Conservation (phyloP, 2,888 invertebrate species). For the Diaprepes abbreviatus region DNA sequence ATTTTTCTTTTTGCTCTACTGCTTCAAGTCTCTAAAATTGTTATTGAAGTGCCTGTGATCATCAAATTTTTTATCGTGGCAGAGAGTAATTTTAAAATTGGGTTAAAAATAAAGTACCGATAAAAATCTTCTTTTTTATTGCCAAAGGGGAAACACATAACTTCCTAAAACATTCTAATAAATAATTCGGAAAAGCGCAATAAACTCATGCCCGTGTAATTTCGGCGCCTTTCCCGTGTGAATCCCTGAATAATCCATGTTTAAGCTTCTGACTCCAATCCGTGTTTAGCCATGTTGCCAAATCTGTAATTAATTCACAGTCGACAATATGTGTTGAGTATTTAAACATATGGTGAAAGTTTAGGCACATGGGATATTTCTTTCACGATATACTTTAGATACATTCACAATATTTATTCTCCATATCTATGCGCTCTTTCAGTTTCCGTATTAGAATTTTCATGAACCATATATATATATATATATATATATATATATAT, state of each 20-base stretch:
- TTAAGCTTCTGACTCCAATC: not conserved
- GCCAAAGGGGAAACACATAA: not conserved
- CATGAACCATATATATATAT: too few relatives aligned
- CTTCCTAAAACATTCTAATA: conserved; percentile 21
- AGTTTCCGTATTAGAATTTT: too few relatives aligned
- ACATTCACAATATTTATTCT: too few relatives aligned
- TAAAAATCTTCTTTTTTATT: conserved; percentile 5
- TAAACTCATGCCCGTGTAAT: conserved; percentile 29
- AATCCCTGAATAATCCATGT: conserved; percentile 29
- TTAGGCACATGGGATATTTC: too few relatives aligned
- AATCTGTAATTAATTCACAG: not conserved
- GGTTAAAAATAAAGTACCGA: not conserved
- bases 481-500: too few relatives aligned
- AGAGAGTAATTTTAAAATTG: not conserved
- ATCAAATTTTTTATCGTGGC: not conserved
- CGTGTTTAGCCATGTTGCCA: conserved; percentile 6
- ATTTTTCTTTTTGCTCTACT: too few relatives aligned
- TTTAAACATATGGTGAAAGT: too few relatives aligned
- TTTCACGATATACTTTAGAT: too few relatives aligned
- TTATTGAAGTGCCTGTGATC: too few relatives aligned
- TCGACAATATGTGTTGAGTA: too few relatives aligned
- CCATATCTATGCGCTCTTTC: too few relatives aligned
- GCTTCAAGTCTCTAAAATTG: too few relatives aligned
- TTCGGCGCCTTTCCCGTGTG: conserved; percentile 14
- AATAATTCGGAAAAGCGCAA: conserved; percentile 21